Evolutionary conservation across 2,797 vertebrate genomes (phyloP), one percentile per base, ranked within the genome.

Genomic region (Parauchenoglanis ngamensis): DNA sequence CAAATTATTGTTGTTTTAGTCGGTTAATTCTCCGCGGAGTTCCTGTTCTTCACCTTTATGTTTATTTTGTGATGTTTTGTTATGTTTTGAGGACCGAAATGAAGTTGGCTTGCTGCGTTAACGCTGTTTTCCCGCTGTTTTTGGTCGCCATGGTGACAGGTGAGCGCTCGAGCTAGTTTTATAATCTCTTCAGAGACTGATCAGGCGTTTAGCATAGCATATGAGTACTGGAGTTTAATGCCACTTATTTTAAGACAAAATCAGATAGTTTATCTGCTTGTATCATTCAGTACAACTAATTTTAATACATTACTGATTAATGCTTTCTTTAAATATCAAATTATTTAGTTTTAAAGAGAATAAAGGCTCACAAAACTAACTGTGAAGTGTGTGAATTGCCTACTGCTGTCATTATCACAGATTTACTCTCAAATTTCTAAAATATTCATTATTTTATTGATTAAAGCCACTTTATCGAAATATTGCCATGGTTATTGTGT

Each of bases 121-220:
- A 1, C 40, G 15, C 40, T 70, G 11, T 88, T 76, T 80, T 68
- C 35, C 67, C 68, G 35, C 78, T 90, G 54, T 85, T 89, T 72
- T 40, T 57, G 40, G 83, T 67, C 65, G 57, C 44, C 78, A 28
- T 76, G 83, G 79, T 87, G 59, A 73, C 79, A 70, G 88, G 90
- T 91, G 78, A 91, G 88, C 79, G 3, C 23, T 46, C 56, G n/a
- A 52, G 72, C 72, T n/a, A n/a, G 0, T 78, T 17, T 21, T 35
- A 0, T 56, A 56, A 61, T 63, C 23, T 46, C 35, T 4, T 44
- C 78, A 80, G 2, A 23, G 8, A 80, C 35, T 44, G 56, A 7
- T 3, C 3, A 19, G 3, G n/a, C 6, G 6, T 23, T 31, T 54
- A 83, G 4, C 19, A 35, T 35, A 68, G 46, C 46, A n/a, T 59